Evolutionary conservation across 2,113 vertebrate genomes (phyloP).

Genomic region (Ciconia maguari): DNA sequence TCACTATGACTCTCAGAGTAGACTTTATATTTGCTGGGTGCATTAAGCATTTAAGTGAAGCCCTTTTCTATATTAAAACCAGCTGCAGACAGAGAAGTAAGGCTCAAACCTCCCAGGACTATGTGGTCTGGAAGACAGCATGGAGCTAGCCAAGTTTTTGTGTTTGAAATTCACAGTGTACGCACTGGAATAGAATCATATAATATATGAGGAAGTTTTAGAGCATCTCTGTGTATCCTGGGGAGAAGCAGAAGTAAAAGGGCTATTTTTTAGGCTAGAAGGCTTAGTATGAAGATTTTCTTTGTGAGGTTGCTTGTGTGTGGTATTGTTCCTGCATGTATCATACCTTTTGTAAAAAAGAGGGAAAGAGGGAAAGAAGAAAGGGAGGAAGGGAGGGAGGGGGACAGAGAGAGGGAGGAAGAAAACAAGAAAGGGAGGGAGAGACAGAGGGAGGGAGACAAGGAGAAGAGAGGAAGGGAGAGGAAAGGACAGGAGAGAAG

Average conservation of each 20-base stretch:
- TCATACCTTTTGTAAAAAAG: neutral
- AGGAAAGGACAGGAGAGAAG: neutral
- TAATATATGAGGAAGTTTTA: neutral
- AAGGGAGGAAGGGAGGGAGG: neutral
- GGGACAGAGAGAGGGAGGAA: no score
- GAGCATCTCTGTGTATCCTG: neutral
- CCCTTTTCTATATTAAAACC: neutral
- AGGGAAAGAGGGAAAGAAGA: rapidly evolving
- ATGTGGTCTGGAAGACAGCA: neutral
- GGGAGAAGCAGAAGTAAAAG: neutral
- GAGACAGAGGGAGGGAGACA: rapidly evolving
- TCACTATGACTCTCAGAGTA: neutral
- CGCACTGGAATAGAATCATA: neutral
- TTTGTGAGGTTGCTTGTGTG: neutral
- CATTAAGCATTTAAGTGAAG: neutral
- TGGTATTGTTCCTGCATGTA: neutral
- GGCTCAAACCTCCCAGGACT: neutral
- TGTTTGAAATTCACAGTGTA: neutral
- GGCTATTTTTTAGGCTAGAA: neutral
- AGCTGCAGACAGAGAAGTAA: neutral
- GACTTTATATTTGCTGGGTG: neutral
- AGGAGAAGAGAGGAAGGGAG: neutral
- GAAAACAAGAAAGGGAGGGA: neutral
- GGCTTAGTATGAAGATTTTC: neutral
- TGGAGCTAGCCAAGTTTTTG: neutral